A percentile compares a stretch with the other conserved stretches of the same genome.
Conservation (phyloP, 2,797 vertebrate species). For the Paguma larvata region DNA sequence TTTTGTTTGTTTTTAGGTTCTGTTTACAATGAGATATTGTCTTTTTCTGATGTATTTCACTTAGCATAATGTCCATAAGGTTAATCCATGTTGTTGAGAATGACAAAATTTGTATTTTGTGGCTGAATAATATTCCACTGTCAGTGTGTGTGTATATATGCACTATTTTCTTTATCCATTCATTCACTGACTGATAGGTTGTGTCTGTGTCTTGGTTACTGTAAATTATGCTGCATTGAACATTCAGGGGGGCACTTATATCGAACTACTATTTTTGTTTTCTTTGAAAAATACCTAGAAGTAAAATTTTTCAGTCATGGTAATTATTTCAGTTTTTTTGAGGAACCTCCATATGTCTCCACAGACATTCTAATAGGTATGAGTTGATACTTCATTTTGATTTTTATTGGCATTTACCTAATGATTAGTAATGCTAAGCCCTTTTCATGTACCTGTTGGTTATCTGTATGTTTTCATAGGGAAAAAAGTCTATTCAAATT, state of each 20-base stretch:
- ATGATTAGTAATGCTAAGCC: background rate
- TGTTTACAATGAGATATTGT: background rate
- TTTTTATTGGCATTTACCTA: background rate
- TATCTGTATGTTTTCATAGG: background rate
- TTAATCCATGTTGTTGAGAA: background rate
- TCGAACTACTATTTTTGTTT: background rate
- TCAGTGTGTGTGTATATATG: too few relatives aligned
- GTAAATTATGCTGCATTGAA: background rate
- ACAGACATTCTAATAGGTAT: background rate
- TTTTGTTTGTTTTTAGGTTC: background rate
- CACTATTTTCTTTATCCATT: background rate
- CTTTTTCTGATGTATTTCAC: background rate
- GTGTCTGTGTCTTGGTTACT: background rate
- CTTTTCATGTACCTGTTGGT: background rate
- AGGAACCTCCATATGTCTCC: background rate
- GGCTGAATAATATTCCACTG: background rate
- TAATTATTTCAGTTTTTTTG: background rate
- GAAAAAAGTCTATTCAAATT: background rate
- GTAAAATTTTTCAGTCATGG: background rate
- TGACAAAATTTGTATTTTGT: background rate
- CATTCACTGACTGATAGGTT: background rate
- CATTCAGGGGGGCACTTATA: background rate
- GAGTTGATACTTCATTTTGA: background rate
- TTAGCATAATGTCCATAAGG: background rate
- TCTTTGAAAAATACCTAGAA: background rate